Evolutionary conservation across 2,113 vertebrate species (phyloP).

Genomic region (Anhinga rufa): DNA sequence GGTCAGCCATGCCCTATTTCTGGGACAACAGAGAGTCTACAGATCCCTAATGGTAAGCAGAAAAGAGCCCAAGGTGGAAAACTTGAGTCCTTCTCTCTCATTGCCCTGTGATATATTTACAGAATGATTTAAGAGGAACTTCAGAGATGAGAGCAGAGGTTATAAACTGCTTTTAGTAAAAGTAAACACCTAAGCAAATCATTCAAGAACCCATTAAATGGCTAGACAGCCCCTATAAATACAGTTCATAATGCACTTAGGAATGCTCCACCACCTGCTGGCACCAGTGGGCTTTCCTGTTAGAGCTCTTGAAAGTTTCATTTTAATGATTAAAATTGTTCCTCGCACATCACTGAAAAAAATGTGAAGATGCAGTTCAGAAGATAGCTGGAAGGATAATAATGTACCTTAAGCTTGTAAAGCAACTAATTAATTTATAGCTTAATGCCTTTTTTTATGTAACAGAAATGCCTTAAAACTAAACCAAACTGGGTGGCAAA

Average conservation of each 20-base stretch:
- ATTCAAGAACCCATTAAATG: slow-evolving; percentile 29
- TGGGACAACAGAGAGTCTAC: not conserved
- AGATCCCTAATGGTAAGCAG: not conserved
- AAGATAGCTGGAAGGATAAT: not conserved
- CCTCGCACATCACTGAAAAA: not conserved
- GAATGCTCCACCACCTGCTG: not conserved
- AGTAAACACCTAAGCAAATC: slow-evolving; percentile 49
- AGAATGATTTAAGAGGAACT: slow-evolving; percentile 48
- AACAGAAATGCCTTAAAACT: slow-evolving; percentile 23
- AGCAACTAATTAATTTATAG: not conserved
- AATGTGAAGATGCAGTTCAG: not conserved
- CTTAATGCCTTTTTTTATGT: not conserved
- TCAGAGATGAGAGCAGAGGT: slow-evolving; percentile 14
- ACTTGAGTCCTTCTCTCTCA: not conserved
- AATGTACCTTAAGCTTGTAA: not conserved
- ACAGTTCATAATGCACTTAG: slow-evolving; percentile 20
- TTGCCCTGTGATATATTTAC: not conserved
- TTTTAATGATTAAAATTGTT: slow-evolving; percentile 18
- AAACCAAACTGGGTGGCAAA: slow-evolving; percentile 22
- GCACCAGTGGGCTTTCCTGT: not conserved
- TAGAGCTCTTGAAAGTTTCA: not conserved
- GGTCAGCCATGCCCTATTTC: not conserved
- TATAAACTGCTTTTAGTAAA: slow-evolving; percentile 50
- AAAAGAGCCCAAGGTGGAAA: not conserved
- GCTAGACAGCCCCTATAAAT: slow-evolving; percentile 30